phyloP scores from a whole-genome alignment of 2,888 invertebrate genomes.

The Megamerina dolium region DNA sequence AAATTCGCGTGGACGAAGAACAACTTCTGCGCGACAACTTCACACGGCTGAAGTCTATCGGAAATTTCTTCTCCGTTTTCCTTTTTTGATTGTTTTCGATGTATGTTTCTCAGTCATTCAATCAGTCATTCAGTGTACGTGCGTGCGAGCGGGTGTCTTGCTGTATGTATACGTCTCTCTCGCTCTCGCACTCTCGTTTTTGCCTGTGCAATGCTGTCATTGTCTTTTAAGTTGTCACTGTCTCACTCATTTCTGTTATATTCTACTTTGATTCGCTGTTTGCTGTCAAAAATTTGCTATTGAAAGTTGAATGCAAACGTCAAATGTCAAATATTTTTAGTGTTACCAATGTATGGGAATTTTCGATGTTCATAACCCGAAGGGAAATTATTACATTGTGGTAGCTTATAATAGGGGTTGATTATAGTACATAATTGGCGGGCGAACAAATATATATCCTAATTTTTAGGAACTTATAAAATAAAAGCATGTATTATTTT shows the following conservation, averaged over 20 bases:
- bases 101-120: too few relatives aligned
- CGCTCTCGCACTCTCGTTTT: constrained; percentile 2
- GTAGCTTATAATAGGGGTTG: too few relatives aligned
- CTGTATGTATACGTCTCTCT: neutral
- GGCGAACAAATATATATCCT: too few relatives aligned
- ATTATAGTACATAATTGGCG: too few relatives aligned
- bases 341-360: constrained; percentile 8
- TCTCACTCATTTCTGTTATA: too few relatives aligned
- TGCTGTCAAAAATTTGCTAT: constrained; percentile 9
- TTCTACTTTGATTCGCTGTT: too few relatives aligned
- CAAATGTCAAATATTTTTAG: too few relatives aligned
- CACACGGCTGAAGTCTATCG: constrained; percentile 23
- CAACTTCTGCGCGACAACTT: constrained; percentile 22
- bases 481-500: too few relatives aligned
- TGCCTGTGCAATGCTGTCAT: too few relatives aligned
- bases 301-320: constrained; percentile 1
- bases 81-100: constrained; percentile 6
- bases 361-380: neutral
- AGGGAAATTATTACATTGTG: too few relatives aligned
- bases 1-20: constrained; percentile 18
- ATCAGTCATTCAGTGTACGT: too few relatives aligned
- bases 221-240: neutral
- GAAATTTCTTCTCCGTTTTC: constrained; percentile 21
- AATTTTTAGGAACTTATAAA: too few relatives aligned
- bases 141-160: neutral